Base-by-base conservation (phyloP, 2,888 invertebrate genomes). In the Microplitis deprimator region DNA sequence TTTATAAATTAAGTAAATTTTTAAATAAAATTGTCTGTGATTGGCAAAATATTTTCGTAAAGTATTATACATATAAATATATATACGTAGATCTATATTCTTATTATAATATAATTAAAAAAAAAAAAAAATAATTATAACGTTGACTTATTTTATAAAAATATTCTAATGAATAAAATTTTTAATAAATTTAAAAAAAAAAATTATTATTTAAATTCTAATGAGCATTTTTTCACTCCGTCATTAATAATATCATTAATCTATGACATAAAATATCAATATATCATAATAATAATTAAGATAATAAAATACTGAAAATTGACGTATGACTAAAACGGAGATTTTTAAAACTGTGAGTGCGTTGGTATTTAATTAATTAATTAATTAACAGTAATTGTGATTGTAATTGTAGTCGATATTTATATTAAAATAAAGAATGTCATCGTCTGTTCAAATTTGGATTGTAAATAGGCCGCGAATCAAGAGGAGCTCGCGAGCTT, bases 361-460 rank as follows among this genome's bases (percentile, higher is more conserved):
- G 60, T 41, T 64, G 13, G n/a, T 41, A 41, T 68, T 16, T 5
- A 29, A 29, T 29, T 29, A 29, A 29, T 39, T 17, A 41, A 17
- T 16, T 29, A 29, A 20, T 50, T 59, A 38, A n/a, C n/a, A 29
- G 60, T 20, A 5, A 41, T 68, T 5, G 17, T 50, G 4, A 50
- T 50, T 50, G 50, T 50, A 50, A 50, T 50, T 41, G 10, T 41
- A 41, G 69, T 0, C 2, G 20, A 20, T 29, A 29, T 29, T 29
- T 72, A 41, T 10, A 41, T 41, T 41, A 50, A 50, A 50, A 50
- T 13, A 50, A 50, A 13, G 50, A 13, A 7, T 70, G 82, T 84
- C 82, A 84, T 84, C 84, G 83, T 67, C 82, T 77, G 62, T 79
- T 79, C 40, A 78, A 75, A 77, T 81, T 82, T 0, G 84, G 82